Conservation (phyloP, 2,797 vertebrate species). For the Benthosema pterotum region DNA sequence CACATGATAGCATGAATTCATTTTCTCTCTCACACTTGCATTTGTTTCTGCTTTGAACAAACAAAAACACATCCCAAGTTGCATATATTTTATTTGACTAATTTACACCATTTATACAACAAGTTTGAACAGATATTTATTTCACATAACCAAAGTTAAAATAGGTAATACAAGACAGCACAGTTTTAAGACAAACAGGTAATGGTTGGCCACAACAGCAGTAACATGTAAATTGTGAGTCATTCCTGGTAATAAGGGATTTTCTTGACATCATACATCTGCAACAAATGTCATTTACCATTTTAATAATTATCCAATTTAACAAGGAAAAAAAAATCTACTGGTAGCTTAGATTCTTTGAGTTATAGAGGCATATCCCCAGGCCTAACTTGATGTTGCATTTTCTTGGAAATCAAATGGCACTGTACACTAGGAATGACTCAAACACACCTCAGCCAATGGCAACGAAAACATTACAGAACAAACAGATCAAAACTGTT, state of each 20-base stretch:
- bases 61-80: background rate
- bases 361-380: too few relatives aligned
- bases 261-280: too few relatives aligned
- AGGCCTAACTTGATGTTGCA: background rate
- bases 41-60: background rate
- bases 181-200: conserved; percentile 24
- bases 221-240: too few relatives aligned
- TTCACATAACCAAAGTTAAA: conserved; percentile 50
- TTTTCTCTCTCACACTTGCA: too few relatives aligned
- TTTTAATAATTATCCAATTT: too few relatives aligned
- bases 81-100: conserved; percentile 53
- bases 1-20: too few relatives aligned
- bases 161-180: conserved; percentile 24
- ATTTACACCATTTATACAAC: conserved; percentile 45
- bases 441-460: conserved; percentile 20
- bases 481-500: conserved; percentile 22
- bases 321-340: too few relatives aligned
- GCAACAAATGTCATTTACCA: too few relatives aligned
- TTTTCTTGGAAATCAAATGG: conserved; percentile 20
- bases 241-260: too few relatives aligned
- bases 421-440: conserved; percentile 21
- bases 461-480: conserved; percentile 19
- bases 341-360: too few relatives aligned
- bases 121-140: conserved; percentile 48
- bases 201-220: conserved; percentile 14